Percentiles rank a stretch among this genome's conserved stretches.
Conservation (phyloP, 2,888 invertebrate species). For the Lasius fuliginosus region DNA sequence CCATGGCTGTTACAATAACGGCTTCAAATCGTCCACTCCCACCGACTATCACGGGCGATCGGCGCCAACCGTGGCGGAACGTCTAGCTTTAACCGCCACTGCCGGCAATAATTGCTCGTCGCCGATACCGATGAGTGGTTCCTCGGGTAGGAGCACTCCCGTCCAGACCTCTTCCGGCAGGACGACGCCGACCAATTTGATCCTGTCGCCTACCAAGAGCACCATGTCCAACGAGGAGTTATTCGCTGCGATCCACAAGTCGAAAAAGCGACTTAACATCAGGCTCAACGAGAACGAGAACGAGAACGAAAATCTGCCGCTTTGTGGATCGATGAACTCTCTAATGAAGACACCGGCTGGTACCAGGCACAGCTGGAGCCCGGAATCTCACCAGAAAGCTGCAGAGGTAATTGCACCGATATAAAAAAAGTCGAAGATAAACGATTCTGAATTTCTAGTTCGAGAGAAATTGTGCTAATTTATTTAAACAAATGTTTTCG, state of each 20-base stretch:
- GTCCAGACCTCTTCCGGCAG: constrained; percentile 76
- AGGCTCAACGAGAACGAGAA: constrained; percentile 86
- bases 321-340: constrained; percentile 85
- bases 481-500: neutral
- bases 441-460: neutral
- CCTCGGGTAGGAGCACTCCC: constrained; percentile 72
- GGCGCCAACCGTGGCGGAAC: constrained; percentile 80
- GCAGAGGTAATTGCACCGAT: constrained; percentile 68
- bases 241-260: constrained; percentile 92
- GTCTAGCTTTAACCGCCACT: constrained; percentile 71
- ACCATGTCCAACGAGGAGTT: constrained; percentile 93
- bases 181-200: constrained; percentile 79
- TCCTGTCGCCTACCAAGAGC: constrained; percentile 90
- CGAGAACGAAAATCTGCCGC: constrained; percentile 86
- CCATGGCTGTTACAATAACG: constrained; percentile 67
- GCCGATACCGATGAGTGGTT: constrained; percentile 67
- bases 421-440: neutral
- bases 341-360: constrained; percentile 85
- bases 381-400: constrained; percentile 83
- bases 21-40: constrained; percentile 81
- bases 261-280: constrained; percentile 91
- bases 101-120: constrained; percentile 67
- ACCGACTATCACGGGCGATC: constrained; percentile 69
- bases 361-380: constrained; percentile 90
- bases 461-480: constrained; percentile 6